phyloP scores from a whole-genome alignment of 2,888 invertebrate species.

The Noctuana brunneofusca region DNA sequence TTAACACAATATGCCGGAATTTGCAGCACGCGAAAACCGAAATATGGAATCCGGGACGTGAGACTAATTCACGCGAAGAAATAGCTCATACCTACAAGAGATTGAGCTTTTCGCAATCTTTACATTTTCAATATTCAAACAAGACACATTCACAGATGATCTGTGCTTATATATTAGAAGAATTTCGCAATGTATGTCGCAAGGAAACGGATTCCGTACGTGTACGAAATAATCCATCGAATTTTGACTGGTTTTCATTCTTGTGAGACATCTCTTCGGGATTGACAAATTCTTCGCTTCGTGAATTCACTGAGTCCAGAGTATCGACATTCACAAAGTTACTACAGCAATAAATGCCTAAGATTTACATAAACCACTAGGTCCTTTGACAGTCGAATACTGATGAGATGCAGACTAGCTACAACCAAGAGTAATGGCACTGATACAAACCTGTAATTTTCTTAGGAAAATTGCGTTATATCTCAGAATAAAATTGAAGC shows the following conservation, averaged over 20 bases:
- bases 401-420: constrained; percentile 59
- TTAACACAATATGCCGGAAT: constrained; percentile 53
- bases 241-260: constrained; percentile 34
- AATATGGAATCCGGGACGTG: constrained; percentile 64
- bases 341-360: constrained; percentile 60
- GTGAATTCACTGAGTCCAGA: constrained; percentile 49
- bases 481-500: constrained; percentile 21
- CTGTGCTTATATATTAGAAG: constrained; percentile 1
- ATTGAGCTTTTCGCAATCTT: constrained; percentile 52
- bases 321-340: constrained; percentile 57
- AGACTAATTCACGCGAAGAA: constrained; percentile 72
- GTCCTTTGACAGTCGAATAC: constrained; percentile 65
- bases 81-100: constrained; percentile 56
- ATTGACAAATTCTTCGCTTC: constrained; percentile 62
- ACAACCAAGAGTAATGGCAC: constrained; percentile 50
- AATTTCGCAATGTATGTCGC: constrained; percentile 31
- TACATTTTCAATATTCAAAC: constrained; percentile 34
- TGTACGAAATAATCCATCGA: constrained; percentile 42
- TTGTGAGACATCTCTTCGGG: constrained; percentile 39
- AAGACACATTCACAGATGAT: constrained; percentile 14
- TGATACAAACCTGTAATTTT: constrained; percentile 61
- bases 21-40: constrained; percentile 44
- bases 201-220: constrained; percentile 20
- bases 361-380: constrained; percentile 66
- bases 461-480: constrained; percentile 49